Evolutionary conservation across 2,797 vertebrate genomes (phyloP).

Genomic region (Melanotaenia maccullochi): DNA sequence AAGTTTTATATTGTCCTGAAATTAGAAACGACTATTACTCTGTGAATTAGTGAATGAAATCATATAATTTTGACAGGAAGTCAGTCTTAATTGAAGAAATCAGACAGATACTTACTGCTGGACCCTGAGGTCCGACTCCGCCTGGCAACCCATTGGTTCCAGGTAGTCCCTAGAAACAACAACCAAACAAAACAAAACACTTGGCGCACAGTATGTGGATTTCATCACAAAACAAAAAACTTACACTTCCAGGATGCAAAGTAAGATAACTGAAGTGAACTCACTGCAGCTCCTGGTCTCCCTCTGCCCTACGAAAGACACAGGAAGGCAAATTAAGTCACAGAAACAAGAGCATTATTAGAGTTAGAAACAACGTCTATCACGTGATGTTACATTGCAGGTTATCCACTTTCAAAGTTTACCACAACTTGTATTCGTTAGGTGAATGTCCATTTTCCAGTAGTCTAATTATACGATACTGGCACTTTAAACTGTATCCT

Average conservation of each 20-base stretch:
- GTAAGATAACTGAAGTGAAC: conserved; percentile 66
- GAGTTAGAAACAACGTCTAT: conserved; percentile 27
- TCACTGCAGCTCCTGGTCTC: conserved; percentile 93
- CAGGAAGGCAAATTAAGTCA: conserved; percentile 74
- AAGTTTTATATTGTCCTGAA: not conserved
- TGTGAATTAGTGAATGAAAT: conserved; percentile 10
- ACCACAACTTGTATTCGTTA: conserved; percentile 14
- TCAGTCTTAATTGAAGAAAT: conserved; percentile 11
- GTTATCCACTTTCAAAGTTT: conserved; percentile 19
- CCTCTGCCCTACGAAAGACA: conserved; percentile 93
- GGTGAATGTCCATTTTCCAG: conserved; percentile 2
- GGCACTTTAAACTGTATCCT: not conserved
- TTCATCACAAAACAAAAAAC: not conserved
- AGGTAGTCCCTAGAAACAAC: conserved; percentile 87
- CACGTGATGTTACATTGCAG: conserved; percentile 7
- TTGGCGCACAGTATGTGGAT: not conserved
- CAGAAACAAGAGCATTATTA: conserved; percentile 46
- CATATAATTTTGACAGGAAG: conserved; percentile 9
- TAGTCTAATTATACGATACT: not conserved
- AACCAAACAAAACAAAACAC: conserved; percentile 11
- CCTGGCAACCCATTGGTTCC: conserved; percentile 92
- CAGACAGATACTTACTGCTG: conserved; percentile 84
- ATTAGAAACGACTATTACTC: conserved; percentile 10
- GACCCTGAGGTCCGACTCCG: conserved; percentile 89
- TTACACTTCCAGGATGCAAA: conserved; percentile 1